A percentile compares a stretch with the other conserved stretches of the same genome.
Conservation (phyloP, 2,797 vertebrate species). For the Rhinophrynus dorsalis region DNA sequence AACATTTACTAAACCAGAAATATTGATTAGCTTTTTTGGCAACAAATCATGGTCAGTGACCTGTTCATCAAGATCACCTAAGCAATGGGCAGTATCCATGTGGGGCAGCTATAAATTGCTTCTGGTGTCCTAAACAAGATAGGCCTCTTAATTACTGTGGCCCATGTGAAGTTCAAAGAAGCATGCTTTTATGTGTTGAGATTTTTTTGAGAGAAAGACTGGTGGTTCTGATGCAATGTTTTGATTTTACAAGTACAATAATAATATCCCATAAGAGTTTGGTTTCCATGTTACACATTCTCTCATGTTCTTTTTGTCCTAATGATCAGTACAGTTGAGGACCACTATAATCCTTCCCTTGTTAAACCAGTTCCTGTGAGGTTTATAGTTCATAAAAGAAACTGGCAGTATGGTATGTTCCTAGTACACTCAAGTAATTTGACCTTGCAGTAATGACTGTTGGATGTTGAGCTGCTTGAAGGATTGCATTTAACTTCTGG, state of each 20-base stretch:
- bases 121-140: not conserved
- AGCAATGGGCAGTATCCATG: not conserved
- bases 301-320: not conserved
- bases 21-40: conserved; percentile 1
- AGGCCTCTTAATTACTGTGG: not conserved
- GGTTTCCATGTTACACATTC: not conserved
- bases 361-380: conserved; percentile 33
- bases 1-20: conserved; percentile 13
- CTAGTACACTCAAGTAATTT: conserved; percentile 33
- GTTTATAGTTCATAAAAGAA: conserved; percentile 27
- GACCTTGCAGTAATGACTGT: conserved; percentile 39
- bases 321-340: conserved; percentile 30
- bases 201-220: not conserved
- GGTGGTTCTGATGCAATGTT: not conserved
- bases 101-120: not conserved
- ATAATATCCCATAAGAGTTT: not conserved
- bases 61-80: not conserved
- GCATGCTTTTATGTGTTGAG: not conserved
- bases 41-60: not conserved
- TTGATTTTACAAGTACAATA: conserved; percentile 6
- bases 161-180: not conserved
- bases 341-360: conserved; percentile 24
- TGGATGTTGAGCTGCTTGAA: conserved; percentile 16
- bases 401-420: conserved; percentile 36
- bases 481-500: conserved; percentile 39